Evolutionary conservation across 2,113 vertebrate genomes (phyloP).

Genomic region (Psammodynastes pulverulentus): DNA sequence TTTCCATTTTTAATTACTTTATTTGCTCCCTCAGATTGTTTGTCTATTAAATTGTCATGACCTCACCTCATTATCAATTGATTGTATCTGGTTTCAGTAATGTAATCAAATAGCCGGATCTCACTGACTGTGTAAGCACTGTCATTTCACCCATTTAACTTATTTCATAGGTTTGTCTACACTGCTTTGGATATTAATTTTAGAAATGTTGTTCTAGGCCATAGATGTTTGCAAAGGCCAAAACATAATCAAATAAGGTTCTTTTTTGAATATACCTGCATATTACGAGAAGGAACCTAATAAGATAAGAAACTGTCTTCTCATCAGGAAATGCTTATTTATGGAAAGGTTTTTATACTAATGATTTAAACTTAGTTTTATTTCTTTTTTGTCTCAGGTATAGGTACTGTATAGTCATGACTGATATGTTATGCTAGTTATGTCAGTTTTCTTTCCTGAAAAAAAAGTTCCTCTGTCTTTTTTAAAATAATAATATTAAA

Average conservation of each 20-base stretch:
- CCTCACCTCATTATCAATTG: background rate
- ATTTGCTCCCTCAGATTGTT: background rate
- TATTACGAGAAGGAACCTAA: no score
- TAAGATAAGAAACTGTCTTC: background rate
- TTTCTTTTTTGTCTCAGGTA: background rate
- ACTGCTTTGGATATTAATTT: background rate
- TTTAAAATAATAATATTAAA: background rate
- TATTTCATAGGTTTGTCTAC: background rate
- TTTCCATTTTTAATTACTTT: background rate
- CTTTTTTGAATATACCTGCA: background rate
- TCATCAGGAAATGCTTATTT: background rate
- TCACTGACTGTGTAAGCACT: background rate
- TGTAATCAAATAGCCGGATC: background rate
- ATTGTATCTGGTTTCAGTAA: background rate
- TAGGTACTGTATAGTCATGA: no score
- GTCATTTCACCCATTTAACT: background rate
- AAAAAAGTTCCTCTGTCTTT: background rate
- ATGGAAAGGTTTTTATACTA: background rate
- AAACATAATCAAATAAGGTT: background rate
- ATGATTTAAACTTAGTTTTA: background rate
- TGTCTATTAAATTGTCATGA: background rate
- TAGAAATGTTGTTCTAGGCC: background rate
- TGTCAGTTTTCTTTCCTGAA: background rate
- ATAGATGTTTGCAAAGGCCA: no score
- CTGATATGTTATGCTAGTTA: background rate